Base-by-base conservation (phyloP, 1,140 invertebrate species). In the Bombyx mori region DNA sequence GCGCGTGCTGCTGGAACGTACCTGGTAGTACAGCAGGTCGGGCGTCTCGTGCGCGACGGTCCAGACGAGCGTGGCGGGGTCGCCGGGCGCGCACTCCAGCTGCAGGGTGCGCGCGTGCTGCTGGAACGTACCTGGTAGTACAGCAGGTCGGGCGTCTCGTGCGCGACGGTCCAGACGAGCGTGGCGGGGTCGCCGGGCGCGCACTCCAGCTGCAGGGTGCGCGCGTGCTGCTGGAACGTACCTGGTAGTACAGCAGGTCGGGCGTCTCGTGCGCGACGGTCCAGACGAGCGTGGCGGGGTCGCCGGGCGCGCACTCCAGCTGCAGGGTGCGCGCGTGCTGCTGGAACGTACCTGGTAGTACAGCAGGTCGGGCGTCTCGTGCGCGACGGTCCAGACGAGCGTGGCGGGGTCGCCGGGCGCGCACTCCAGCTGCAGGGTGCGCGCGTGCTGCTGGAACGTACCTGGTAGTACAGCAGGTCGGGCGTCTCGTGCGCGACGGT, bases 51-150 rank as follows among this genome's bases (percentile, higher is more conserved):
- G 76, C 1, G 93, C 90, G 7, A 97, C 95, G 1, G 94, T 95
- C 95, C 95, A 97, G 69, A 93, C 91, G 6, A 97, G 88, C 52
- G 90, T 87, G 3, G 90, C 93, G 0, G 94, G 91, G 56, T 94
- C 92, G 0, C 95, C 94, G 6, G 90, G 86, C 50, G 93, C 91
- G 69, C 95, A 97, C 42, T 92, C 90, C 60, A 95, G 89, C 61
- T n/a, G n/a, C n/a, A n/a, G n/a, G n/a, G n/a, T n/a, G n/a, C n/a
- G n/a, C n/a, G n/a, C n/a, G n/a, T n/a, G n/a, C n/a, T n/a, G n/a
- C n/a, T n/a, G n/a, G 12, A 18, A 73, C 56, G 78, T 85, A 97
- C 96, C 91, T 97, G 96, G 88, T 98, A 97, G 72, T 96, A 97
- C 2, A 97, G 84, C 47, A 93, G 72, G 80, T 95, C 91, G 0